Conservation (phyloP, 2,797 vertebrate species). For the Acipenser ruthenus region DNA sequence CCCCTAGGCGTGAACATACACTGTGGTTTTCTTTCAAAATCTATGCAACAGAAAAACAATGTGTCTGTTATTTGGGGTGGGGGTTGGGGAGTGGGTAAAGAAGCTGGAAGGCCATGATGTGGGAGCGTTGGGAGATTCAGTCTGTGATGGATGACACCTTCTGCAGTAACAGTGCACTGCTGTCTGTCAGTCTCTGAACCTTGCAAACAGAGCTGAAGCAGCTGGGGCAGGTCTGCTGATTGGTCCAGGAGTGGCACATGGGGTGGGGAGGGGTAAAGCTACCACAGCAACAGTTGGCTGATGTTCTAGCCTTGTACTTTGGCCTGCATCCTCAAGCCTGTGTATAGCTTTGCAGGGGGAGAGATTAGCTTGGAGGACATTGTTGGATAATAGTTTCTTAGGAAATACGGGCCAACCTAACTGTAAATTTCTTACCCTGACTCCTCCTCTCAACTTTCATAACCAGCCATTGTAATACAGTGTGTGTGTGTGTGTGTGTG, state of each 20-base stretch:
- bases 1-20: not conserved
- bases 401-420: not conserved
- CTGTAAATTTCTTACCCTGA: conserved; percentile 4
- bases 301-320: conserved; percentile 42
- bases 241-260: conserved; percentile 28
- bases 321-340: conserved; percentile 45
- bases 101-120: conserved; percentile 21
- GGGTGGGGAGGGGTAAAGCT: conserved; percentile 20
- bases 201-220: conserved; percentile 33
- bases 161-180: conserved; percentile 34
- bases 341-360: conserved; percentile 25
- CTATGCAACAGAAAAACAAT: conserved; percentile 31
- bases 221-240: conserved; percentile 26
- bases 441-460: not conserved
- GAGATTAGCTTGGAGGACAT: conserved; percentile 35
- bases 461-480: not conserved
- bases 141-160: conserved; percentile 41
- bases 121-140: conserved; percentile 29
- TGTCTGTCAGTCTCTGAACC: conserved; percentile 41
- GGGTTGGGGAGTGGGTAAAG: conserved; percentile 9
- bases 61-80: conserved; percentile 35
- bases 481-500: conserved; percentile 23
- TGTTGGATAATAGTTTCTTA: conserved; percentile 27
- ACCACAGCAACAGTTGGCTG: conserved; percentile 38
- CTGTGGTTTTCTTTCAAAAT: not conserved